Conservation (phyloP, 2,113 vertebrate genomes). For the Plotosus lineatus region DNA sequence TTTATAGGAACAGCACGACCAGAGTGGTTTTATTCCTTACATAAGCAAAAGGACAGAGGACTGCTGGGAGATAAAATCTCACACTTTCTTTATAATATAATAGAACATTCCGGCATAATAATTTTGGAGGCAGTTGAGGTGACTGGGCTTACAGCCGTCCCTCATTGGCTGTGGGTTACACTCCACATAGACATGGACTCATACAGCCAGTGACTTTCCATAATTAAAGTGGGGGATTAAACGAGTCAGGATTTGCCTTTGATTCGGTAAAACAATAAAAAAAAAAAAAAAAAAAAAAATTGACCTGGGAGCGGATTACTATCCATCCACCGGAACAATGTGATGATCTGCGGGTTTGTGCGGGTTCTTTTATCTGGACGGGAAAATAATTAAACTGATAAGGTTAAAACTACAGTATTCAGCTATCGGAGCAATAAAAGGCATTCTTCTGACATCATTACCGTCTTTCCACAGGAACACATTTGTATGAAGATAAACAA, state of each 20-base stretch:
- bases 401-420: conserved; percentile 62
- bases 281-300: background rate
- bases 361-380: conserved; percentile 51
- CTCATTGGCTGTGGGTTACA: conserved; percentile 38
- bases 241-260: conserved; percentile 49
- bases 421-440: conserved; percentile 2
- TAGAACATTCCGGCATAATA: background rate
- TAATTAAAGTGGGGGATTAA: conserved; percentile 62
- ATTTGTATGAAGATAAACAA: conserved; percentile 17
- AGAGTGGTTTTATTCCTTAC: background rate
- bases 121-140: background rate
- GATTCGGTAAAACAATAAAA: conserved; percentile 54
- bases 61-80: no score
- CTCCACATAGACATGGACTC: conserved; percentile 30
- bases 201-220: conserved; percentile 50
- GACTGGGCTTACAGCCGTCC: conserved; percentile 29
- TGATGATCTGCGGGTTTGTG: conserved; percentile 46
- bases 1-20: background rate
- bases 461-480: background rate
- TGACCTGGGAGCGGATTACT: conserved; percentile 34
- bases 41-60: background rate
- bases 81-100: background rate
- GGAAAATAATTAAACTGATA: conserved; percentile 54
- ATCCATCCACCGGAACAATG: conserved; percentile 43
- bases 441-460: background rate